Base-by-base conservation (phyloP, 2,888 invertebrate species). In the Aporophyla nigra region DNA sequence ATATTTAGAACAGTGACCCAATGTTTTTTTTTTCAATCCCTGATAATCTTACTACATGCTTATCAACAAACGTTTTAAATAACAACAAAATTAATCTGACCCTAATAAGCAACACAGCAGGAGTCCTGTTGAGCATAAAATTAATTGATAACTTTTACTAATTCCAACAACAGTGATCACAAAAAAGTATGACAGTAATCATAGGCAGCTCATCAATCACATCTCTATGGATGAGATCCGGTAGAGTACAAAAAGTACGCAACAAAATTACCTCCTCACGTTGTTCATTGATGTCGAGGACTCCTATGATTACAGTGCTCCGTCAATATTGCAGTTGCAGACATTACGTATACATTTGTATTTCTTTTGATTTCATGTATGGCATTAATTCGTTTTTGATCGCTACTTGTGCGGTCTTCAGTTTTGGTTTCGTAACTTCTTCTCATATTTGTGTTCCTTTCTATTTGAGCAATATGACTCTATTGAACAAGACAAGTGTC, bases 161-260 rank as follows among this genome's bases (percentile, higher is more conserved):
- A 74, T 56, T 74, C 62, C 59, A 66, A 67, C 9, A 21, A 63
- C 33, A 71, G 14, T 43, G 21, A 76, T 46, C 67, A 73, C 61
- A 74, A 86, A 86, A n/a, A 87, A 84, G 16, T 78, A 74, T 71
- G 78, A 76, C 73, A 77, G 58, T 63, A 72, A 78, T 78, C 72
- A 77, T 24, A 33, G 46, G 24, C 49, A 76, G 56, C 21, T 82
- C 79, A 84, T 87, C 79, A 75, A 84, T 87, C 81, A 85, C 33
- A 68, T 61, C 24, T 76, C 46, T 21, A 62, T 24, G 76, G 77
- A 83, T 76, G 56, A 68, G 68, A 82, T 84, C 87, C 80, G 82
- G 83, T 80, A 83, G 67, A 53, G 71, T 76, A 77, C 69, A 88
- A 86, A 88, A 85, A 86, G 70, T 69, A 73, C 14, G 0, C 33